Percentiles rank a stretch among this genome's conserved stretches.
phyloP scores from a whole-genome alignment of 64 coral and sea anemone species.

The Montipora efflorescens region DNA sequence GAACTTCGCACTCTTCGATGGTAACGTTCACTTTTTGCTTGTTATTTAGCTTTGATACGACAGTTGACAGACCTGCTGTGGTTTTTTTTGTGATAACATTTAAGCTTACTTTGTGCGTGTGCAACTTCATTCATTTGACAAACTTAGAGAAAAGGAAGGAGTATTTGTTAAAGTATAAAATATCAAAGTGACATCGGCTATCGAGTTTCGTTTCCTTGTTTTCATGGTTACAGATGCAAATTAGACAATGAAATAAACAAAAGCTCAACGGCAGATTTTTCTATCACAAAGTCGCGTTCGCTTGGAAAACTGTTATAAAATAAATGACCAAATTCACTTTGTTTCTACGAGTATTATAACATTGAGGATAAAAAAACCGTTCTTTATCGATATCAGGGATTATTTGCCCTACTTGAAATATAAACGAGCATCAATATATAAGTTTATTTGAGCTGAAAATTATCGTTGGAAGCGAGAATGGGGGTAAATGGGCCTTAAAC shows the following conservation, averaged over 20 bases:
- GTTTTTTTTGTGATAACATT: neutral
- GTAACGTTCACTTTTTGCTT: too few relatives aligned
- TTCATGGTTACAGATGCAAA: slow-evolving; percentile 55
- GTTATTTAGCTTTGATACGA: neutral
- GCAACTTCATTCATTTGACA: neutral
- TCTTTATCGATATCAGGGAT: too few relatives aligned
- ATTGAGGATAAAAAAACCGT: too few relatives aligned
- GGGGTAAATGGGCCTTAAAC: too few relatives aligned
- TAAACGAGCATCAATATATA: slow-evolving; percentile 13
- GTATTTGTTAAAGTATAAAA: neutral
- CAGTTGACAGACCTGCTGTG: slow-evolving; percentile 5
- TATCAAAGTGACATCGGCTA: neutral
- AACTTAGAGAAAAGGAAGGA: neutral
- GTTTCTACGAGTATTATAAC: neutral
- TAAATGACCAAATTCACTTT: neutral
- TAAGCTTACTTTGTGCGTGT: neutral
- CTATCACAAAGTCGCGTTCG: neutral
- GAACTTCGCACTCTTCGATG: neutral
- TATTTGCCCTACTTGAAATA: slow-evolving; percentile 5
- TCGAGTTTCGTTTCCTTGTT: slow-evolving; percentile 44
- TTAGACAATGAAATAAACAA: slow-evolving; percentile 13
- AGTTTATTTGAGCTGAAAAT: too few relatives aligned
- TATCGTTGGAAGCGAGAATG: too few relatives aligned
- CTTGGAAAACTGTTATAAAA: neutral
- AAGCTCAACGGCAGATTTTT: slow-evolving; percentile 25